Base-by-base conservation (phyloP, 2,797 vertebrate species). In the Hemibagrus guttatus region DNA sequence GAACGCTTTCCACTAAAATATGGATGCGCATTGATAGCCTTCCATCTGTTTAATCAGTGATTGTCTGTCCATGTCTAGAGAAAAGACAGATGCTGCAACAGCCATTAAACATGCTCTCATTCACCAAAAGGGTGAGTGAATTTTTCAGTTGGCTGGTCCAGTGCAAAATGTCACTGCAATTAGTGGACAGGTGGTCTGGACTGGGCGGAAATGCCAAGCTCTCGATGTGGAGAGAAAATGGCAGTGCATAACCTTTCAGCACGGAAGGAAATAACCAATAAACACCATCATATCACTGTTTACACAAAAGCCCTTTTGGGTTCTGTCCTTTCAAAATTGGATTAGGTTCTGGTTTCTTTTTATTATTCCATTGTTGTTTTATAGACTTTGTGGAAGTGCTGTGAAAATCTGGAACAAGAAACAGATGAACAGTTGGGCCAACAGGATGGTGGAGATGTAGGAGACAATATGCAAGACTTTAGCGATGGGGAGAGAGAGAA, bases 91-190 rank as follows among this genome's bases (percentile, higher is more conserved):
- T 86, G 68, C 58, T 86, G 66, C 46, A 88, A 64, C 35, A 82
- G 61, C 78, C 84, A 90, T 89, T 90, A 87, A 71, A 86, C 52
- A 82, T 81, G 78, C 72, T 87, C 56, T 86, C 75, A 68, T 81
- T 87, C 74, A 82, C 69, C 56, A 71, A 80, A 89, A 87, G 83
- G 78, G 31, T 79, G 66, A 58, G 82, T 75, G 66, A 80, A 79
- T 80, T 61, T 56, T 84, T 39, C 87, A 86, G 87, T 76, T 23
- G 68, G 81, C 84, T 78, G 75, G 85, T 76, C 89, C 54, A 58
- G 87, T 83, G 58, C 66, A 89, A 91, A 91, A 91, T 92, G 92
- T 92, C 91, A 92, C 31, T 26, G 71, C 89, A 90, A 91, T 92
- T 91, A 91, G 90, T 81, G 88, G 88, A 89, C 88, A 90, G 89